Base-by-base conservation (phyloP, 1,140 invertebrate species). In the Drosophila dunni region DNA sequence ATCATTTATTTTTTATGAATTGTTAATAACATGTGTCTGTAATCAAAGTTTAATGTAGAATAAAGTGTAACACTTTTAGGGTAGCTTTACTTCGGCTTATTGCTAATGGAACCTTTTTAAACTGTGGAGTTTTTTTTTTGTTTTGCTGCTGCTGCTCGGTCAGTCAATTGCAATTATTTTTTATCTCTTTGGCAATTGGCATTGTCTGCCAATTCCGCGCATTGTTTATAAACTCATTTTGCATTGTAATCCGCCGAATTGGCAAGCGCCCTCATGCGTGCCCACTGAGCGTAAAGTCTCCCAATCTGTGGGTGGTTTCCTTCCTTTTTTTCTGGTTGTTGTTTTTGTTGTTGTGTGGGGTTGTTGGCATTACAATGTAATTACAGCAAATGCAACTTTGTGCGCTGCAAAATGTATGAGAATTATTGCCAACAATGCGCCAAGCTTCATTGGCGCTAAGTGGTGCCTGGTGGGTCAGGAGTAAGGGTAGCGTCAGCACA, bases 211-310 rank as follows among this genome's bases (percentile, higher is more conserved):
- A 67, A 34, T 46, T 45, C 9, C 24, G 70, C 51, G 63, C 46
- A 66, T 89, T 84, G 85, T 89, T 89, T 89, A 89, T 89, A 89
- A 89, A 89, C 84, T 84, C 81, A 89, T 89, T 89, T 89, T 75
- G 81, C 71, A 69, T 69, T 90, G 80, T 89, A 89, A 89, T 89
- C 84, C 84, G 66, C 71, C 75, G 76, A 89, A 89, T 89, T 89
- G 84, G 84, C 80, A 75, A 63, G 48, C 51, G 63, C 70, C 57
- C 72, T 74, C 81, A 84, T 80, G 81, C 77, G 74, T 84, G 81
- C 74, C 83, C 80, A 84, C 54, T 74, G 75, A 79, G 81, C 65
- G 68, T 63, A 77, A 77, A 76, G 46, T 66, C 20, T 40, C 50
- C 46, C 13, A 48, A 34, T 38, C 17, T 15, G 53, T 8, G 51